Base-by-base conservation (phyloP, 2,113 vertebrate genomes). In the Platysteira castanea region DNA sequence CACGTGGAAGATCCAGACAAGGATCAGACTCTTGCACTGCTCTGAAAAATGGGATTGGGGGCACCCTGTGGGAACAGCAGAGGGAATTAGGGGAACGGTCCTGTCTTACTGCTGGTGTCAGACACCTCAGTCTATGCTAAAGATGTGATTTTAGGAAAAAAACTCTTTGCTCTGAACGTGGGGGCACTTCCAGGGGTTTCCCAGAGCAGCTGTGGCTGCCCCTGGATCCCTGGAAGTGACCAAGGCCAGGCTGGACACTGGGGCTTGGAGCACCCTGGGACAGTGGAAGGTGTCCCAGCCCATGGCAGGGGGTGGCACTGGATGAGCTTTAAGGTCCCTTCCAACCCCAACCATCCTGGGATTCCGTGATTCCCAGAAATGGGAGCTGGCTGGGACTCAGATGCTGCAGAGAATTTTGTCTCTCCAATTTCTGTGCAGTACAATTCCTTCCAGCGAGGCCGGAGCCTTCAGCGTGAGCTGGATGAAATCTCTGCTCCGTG, bases 171-270 rank as follows among this genome's bases (percentile, higher is more conserved):
- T 75, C 9, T 22, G 27, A 26, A 37, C 19, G 13, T n/a, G 37
- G 1, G 26, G 37, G 67, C 37, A 6, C 39, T 60, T 28, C 13
- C 33, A 16, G 11, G 28, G 33, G 15, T 2, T 59, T 2, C 33
- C 53, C 53, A 60, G 53, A 60, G 61, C 0, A 46, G 44, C 68
- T 65, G 68, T 1, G 59, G 52, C 68, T 74, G 67, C 22, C 50
- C 50, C 86, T 57, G 77, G 4, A 59, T 67, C 33, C 37, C 60
- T 82, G 52, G 22, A 0, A 65, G 15, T 53, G 28, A 1, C 77
- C 69, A 17, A 75, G 77, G 19, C 4, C 52, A 46, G 33, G 52
- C 0, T 89, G 60, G 73, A 44, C 0, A n/a, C n/a, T n/a, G 0
- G 4, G 46, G 22, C 2, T 52, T 33, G 63, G 52, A 82, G 53